Conservation (phyloP, 2,797 vertebrate species). For the Gallinago stenura region DNA sequence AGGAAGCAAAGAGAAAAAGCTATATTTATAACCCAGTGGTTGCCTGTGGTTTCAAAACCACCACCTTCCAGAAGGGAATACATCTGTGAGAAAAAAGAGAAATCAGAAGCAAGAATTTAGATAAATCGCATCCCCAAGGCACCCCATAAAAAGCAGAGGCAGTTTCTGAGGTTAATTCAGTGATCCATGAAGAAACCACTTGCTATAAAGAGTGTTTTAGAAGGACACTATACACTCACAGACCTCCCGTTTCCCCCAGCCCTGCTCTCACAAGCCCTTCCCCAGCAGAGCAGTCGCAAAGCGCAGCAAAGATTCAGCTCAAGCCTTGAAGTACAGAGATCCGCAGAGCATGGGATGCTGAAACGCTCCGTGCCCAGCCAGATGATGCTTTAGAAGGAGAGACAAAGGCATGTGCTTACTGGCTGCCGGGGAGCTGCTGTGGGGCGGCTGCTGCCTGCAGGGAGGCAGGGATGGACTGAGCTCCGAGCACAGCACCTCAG, state of each 20-base stretch:
- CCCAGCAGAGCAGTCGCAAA: background rate
- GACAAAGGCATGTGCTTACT: background rate
- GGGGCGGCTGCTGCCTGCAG: background rate
- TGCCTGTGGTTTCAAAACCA: background rate
- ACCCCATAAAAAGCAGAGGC: background rate
- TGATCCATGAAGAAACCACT: rapidly evolving
- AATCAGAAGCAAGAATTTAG: background rate
- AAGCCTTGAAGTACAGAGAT: background rate
- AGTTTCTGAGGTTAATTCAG: background rate
- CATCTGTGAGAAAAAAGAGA: rapidly evolving
- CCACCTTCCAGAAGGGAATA: background rate
- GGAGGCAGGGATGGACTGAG: background rate
- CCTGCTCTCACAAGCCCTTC: background rate
- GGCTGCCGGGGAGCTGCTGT: background rate
- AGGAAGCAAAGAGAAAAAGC: background rate
- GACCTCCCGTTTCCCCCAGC: background rate
- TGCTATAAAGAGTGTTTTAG: background rate
- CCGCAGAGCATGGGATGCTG: background rate
- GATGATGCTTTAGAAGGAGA: background rate
- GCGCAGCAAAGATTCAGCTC: background rate
- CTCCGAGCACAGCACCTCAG: background rate
- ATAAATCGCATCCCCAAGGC: background rate
- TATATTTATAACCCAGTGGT: background rate
- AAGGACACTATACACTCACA: background rate
- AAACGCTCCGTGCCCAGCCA: background rate